Conservation (phyloP, 2,888 invertebrate species). For the Hyposoter didymator region DNA sequence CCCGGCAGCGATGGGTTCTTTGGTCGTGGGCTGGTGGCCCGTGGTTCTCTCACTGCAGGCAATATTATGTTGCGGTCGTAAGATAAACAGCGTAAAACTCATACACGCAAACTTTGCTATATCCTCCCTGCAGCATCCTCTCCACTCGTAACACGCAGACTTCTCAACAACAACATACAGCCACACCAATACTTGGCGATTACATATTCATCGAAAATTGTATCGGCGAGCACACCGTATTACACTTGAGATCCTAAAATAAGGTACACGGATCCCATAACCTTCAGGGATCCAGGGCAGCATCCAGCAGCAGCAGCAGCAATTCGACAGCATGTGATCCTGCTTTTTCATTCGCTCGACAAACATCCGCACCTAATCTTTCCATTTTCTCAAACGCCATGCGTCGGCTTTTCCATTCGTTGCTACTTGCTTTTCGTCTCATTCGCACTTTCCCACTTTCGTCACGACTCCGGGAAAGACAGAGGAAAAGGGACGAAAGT, state of each 20-base stretch:
- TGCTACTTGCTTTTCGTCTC: conserved; percentile 4
- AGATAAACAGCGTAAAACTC: conserved; percentile 76
- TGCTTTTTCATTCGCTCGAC: conserved; percentile 76
- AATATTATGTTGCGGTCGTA: conserved; percentile 77
- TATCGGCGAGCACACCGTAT: conserved; percentile 19
- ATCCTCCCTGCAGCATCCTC: conserved; percentile 38
- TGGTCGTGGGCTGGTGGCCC: conserved; percentile 48
- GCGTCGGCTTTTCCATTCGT: conserved; percentile 11
- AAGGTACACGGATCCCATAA: conserved; percentile 20
- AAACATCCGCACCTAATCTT: conserved; percentile 72
- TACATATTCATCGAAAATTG: conserved; percentile 29
- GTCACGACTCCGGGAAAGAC: conserved; percentile 53
- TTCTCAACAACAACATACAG: conserved; percentile 8
- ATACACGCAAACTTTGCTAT: conserved; percentile 55
- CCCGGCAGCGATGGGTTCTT: conserved; percentile 63
- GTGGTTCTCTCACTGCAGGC: conserved; percentile 65
- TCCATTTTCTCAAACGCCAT: conserved; percentile 29
- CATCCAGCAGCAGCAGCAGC: conserved; percentile 27
- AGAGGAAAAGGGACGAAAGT: not conserved
- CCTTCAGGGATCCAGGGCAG: not conserved
- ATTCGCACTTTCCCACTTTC: conserved; percentile 55
- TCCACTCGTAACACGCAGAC: conserved; percentile 20
- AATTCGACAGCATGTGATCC: conserved; percentile 46
- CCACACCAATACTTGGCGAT: not conserved
- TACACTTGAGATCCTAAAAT: conserved; percentile 33